These are phyloP conservation scores for Apogon hyalosoma DNA, from an alignment of 2,797 vertebrate genomes.

Conservation along the genomic window DNA sequence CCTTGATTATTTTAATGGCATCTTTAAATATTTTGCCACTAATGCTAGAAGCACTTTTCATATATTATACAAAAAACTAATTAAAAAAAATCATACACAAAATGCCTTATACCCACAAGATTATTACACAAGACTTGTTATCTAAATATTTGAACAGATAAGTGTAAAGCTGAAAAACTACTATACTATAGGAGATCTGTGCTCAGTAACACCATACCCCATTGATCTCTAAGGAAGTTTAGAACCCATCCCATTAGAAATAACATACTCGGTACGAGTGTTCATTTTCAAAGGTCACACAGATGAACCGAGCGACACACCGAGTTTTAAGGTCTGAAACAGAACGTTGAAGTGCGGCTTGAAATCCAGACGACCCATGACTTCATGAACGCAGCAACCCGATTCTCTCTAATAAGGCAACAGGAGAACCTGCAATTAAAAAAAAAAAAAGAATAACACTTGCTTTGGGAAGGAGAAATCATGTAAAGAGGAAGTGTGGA, in stretches of 20 bases:
- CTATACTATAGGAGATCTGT: slow-evolving; percentile 35
- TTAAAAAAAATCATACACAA: slow-evolving; percentile 48
- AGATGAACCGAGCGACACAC: slow-evolving; percentile 35
- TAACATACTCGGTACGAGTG: slow-evolving; percentile 58
- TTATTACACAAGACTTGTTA: slow-evolving; percentile 33
- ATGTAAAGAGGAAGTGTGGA: slow-evolving; percentile 76
- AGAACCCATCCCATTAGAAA: slow-evolving; percentile 67
- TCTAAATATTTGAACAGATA: slow-evolving; percentile 58
- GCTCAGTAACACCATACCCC: slow-evolving; percentile 50
- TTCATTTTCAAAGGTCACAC: slow-evolving; percentile 61
- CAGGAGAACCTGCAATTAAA: slow-evolving; percentile 82
- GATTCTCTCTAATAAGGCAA: slow-evolving; percentile 83
- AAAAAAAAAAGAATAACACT: slow-evolving; percentile 69
- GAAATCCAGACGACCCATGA: slow-evolving; percentile 78
- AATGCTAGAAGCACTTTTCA: slow-evolving; percentile 22
- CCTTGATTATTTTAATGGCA: slow-evolving; percentile 16
- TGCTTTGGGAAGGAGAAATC: slow-evolving; percentile 71
- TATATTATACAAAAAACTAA: slow-evolving; percentile 2
- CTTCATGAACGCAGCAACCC: slow-evolving; percentile 76
- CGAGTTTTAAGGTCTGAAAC: slow-evolving; percentile 46
- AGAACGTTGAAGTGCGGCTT: slow-evolving; percentile 55
- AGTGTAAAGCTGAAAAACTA: slow-evolving; percentile 41
- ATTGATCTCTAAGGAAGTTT: slow-evolving; percentile 59
- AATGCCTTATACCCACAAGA: slow-evolving; percentile 19
- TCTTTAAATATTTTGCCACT: slow-evolving; percentile 16